Conservation (phyloP, 2,113 vertebrate species). For the Clarias gariepinus region DNA sequence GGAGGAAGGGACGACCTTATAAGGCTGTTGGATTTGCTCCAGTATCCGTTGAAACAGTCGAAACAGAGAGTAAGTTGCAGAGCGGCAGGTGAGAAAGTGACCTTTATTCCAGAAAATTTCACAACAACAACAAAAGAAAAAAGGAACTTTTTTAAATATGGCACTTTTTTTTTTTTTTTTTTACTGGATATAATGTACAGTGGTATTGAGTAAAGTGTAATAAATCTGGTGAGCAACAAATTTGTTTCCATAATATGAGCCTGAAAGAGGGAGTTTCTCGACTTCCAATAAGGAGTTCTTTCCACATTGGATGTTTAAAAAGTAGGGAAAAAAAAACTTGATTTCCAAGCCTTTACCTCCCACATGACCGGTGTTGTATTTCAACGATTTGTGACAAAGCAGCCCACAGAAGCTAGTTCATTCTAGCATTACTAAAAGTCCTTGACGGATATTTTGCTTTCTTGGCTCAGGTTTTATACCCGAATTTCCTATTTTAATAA, state of each 20-base stretch:
- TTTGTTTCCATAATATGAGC: not conserved
- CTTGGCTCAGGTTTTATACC: conserved; percentile 24
- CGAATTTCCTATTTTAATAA: conserved; percentile 20
- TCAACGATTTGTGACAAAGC: not conserved
- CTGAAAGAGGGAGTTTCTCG: not conserved
- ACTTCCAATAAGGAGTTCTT: not conserved
- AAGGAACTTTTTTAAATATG: not conserved
- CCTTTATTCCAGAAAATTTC: not conserved
- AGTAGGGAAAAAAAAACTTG: not conserved
- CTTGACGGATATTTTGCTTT: conserved; percentile 27
- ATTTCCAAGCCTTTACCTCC: conserved; percentile 13
- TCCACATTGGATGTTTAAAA: conserved; percentile 15
- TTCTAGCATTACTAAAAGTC: conserved; percentile 5
- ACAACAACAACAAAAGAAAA: not conserved
- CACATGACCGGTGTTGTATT: conserved; percentile 29
- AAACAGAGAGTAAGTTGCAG: not conserved
- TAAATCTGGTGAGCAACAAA: not conserved
- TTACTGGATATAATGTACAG: not conserved
- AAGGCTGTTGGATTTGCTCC: conserved; percentile 41
- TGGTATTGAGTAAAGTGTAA: not conserved
- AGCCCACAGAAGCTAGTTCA: conserved; percentile 1
- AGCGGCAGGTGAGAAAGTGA: not conserved
- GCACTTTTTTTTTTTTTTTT: no score
- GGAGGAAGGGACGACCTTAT: conserved; percentile 57
- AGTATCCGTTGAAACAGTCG: conserved; percentile 11